These are phyloP conservation scores for Halichoerus grypus DNA, from an alignment of 2,113 vertebrate species.

Conservation along the genomic window DNA sequence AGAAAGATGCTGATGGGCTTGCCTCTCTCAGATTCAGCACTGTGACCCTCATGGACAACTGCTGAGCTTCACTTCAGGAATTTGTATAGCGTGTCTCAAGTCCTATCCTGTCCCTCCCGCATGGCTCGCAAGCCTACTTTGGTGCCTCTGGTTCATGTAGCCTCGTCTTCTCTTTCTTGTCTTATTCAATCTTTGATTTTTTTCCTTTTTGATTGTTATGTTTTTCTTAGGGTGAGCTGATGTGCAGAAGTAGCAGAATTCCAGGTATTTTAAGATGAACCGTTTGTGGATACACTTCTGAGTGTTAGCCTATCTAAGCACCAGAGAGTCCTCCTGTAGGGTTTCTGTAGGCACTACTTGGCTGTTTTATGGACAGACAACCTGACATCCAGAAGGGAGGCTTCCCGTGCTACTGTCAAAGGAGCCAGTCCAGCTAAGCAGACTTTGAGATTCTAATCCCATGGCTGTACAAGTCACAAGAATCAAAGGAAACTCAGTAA, in stretches of 20 bases:
- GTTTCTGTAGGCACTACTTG: accelerated
- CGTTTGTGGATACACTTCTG: neutral
- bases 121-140: accelerated
- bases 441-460: neutral
- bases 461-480: neutral
- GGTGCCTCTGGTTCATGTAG: neutral
- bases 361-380: neutral
- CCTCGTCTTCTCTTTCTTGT: neutral
- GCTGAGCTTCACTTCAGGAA: neutral
- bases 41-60: neutral
- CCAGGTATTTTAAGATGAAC: neutral
- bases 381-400: neutral
- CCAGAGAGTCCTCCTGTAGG: neutral
- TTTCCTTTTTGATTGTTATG: neutral
- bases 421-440: neutral
- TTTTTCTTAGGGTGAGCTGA: neutral
- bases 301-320: neutral
- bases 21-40: neutral
- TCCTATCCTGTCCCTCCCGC: neutral
- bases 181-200: neutral
- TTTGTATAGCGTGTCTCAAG: accelerated
- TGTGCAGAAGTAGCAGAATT: neutral
- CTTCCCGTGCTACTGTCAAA: neutral
- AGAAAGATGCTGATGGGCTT: neutral
- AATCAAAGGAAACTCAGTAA: neutral